Evolutionary conservation across 2,797 vertebrate genomes (phyloP), one percentile per base, ranked within the genome.

Genomic region (Dendrocincla tyrannina): DNA sequence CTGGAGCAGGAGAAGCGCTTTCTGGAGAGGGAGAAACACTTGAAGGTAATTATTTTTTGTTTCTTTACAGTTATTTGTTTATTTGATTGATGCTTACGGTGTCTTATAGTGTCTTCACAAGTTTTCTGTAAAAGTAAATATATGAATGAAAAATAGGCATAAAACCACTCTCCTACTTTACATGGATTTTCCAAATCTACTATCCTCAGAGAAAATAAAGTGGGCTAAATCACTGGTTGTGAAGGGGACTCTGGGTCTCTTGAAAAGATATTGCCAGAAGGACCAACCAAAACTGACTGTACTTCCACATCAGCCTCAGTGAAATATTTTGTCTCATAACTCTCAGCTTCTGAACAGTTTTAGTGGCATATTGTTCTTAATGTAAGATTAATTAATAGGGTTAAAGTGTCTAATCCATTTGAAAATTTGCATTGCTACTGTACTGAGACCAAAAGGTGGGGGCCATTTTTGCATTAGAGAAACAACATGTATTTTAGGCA

Each of bases 1-100:
- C 99, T 66, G 99, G 99, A 72, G 93, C 98, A 67, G 99, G 99
- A 20, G 98, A 99, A 2, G 98, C 99, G 62, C 98, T 99, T 53
- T 94, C 98, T 93, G 99, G 99, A 92, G 98, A 98, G 93, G 99
- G 99, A 97, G 98, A 98, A 90, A 99, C 99, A 7, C 98, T 99
- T 93, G 99, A 99, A 99, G 99, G 99, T 99, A 99, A 98, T 96
- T 76, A 52, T 69, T 91, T 30, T 8, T 77, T 74, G 15, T 62
- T 92, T 78, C 35, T 93, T 7, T 79, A 44, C n/a, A 73, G 17
- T 62, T 12, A n/a, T 85, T 79, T 5, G 9, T 73, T 72, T 17
- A 25, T 85, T 68, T 59, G 37, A n/a, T 47, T 20, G 1, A 49
- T 42, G 35, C 56, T 92, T 94, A 30, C 47, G 9, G 10, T 56